Evolutionary conservation across 2,113 vertebrate genomes (phyloP), one percentile per base, ranked within the genome.

Genomic region (Otus sunia): DNA sequence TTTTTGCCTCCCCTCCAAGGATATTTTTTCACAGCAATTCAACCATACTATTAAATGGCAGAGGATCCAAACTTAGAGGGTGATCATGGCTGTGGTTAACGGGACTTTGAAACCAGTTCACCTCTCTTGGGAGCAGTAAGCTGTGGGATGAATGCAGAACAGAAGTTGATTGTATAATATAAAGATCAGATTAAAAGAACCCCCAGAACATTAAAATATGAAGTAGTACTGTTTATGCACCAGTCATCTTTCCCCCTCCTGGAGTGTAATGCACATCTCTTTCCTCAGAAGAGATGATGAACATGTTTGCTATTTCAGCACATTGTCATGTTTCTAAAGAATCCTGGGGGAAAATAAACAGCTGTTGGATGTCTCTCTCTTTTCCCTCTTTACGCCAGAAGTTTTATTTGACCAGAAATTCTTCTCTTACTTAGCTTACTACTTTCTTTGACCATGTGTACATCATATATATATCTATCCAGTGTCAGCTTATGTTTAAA

Each of bases 291-390:
- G 62, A 88, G 62, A 69, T 5, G 52, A 86, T 64, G 52, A 20
- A 50, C 36, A 2, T 88, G 41, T 62, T 92, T 88, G 86, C 59
- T 84, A 43, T 94, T 95, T 95, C 56, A 81, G 60, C 64, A 75
- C 30, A 68, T 58, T 75, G 62, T 73, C 22, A 0, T 60, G 37
- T 91, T 90, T 90, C 68, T 91, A 2, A 88, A 78, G 86, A 78
- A 81, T 93, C 76, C 91, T 75, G 30, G 60, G 75, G 76, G 43
- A 60, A 94, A 71, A 86, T 58, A 94, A 95, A 82, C 76, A 88
- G 52, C 72, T 84, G 72, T 67, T 0, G 3, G 36, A 63, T 71
- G 55, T 27, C 32, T 90, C 62, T 88, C 56, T 59, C 73, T 88
- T 79, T 82, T 77, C 17, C 58, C 4, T 85, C 23, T n/a, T 81